These are phyloP conservation scores for Meandrina meandrites DNA, from an alignment of 92 coral and sea anemone genomes.

Conservation along the genomic window DNA sequence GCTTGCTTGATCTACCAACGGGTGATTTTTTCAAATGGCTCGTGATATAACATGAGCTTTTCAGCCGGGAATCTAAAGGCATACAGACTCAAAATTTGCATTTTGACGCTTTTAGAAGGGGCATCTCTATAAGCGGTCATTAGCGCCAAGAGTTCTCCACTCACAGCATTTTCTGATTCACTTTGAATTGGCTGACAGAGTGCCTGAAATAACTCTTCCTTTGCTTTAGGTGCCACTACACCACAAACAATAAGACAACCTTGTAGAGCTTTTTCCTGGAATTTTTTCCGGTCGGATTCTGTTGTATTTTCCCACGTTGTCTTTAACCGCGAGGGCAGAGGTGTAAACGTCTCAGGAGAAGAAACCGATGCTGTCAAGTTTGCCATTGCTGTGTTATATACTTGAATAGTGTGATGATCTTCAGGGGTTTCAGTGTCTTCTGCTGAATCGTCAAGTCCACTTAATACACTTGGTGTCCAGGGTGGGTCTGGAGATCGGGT, in stretches of 20 bases:
- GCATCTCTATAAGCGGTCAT: conserved; percentile 69
- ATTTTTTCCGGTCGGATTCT: conserved; percentile 39
- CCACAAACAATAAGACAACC: conserved; percentile 66
- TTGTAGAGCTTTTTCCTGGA: conserved; percentile 47
- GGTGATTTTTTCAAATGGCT: conserved; percentile 38
- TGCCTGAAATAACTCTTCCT: conserved; percentile 57
- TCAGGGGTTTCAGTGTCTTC: neutral
- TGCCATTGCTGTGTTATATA: conserved; percentile 43
- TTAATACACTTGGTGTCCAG: conserved; percentile 26
- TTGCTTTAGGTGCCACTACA: conserved; percentile 70
- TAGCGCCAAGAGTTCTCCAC: conserved; percentile 46
- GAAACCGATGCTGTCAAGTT: conserved; percentile 7
- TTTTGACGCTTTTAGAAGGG: conserved; percentile 59
- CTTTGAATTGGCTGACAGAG: conserved; percentile 12
- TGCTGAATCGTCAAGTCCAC: conserved; percentile 10
- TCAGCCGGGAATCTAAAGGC: conserved; percentile 44
- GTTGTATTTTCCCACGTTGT: conserved; percentile 47
- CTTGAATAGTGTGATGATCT: conserved; percentile 10
- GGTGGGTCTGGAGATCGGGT: conserved; percentile 14
- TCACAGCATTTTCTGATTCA: conserved; percentile 7
- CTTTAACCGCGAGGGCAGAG: conserved; percentile 37
- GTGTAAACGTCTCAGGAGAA: conserved; percentile 40
- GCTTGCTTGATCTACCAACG: conserved; percentile 67
- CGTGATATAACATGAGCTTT: conserved; percentile 55
- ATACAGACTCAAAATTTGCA: conserved; percentile 69